Evolutionary conservation across 2,888 invertebrate species (phyloP).

Genomic region (Ditula angustiorana): DNA sequence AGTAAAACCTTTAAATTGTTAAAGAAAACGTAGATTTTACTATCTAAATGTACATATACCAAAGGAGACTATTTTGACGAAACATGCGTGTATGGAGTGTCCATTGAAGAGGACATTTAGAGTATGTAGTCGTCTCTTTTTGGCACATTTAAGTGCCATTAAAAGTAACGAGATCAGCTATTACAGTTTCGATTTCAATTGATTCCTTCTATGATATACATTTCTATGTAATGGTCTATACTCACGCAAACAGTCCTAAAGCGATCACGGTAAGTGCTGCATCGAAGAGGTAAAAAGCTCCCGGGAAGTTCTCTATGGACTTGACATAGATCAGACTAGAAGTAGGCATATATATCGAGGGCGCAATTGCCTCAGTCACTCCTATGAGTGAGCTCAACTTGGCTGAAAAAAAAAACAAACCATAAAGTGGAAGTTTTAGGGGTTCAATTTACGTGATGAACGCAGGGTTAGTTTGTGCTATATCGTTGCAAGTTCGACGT

Average conservation of each 20-base stretch:
- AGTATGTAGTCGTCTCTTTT: no score
- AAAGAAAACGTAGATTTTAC: no score
- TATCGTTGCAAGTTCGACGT: neutral
- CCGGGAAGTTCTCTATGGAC: slow-evolving; percentile 80
- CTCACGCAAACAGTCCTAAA: slow-evolving; percentile 76
- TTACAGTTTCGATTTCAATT: no score
- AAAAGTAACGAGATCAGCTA: no score
- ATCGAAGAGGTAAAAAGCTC: slow-evolving; percentile 85
- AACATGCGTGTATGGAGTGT: no score
- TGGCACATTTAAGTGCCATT: no score
- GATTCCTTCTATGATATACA: no score
- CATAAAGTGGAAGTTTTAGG: neutral
- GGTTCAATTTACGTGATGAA: neutral
- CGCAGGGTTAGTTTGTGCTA: neutral
- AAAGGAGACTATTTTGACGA: no score
- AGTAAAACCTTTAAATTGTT: no score
- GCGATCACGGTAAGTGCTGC: slow-evolving; percentile 75
- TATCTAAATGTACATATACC: no score
- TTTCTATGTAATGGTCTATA: slow-evolving; percentile 42
- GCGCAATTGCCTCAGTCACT: slow-evolving; percentile 84
- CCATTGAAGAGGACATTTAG: no score
- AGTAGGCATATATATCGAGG: slow-evolving; percentile 82
- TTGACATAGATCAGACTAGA: slow-evolving; percentile 83
- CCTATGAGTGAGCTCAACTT: slow-evolving; percentile 84
- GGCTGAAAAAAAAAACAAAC: slow-evolving; percentile 59